These are phyloP conservation scores for Lytechinus pictus DNA, from an alignment of 35 echinoderm and acorn worm genomes.

Conservation along the genomic window DNA sequence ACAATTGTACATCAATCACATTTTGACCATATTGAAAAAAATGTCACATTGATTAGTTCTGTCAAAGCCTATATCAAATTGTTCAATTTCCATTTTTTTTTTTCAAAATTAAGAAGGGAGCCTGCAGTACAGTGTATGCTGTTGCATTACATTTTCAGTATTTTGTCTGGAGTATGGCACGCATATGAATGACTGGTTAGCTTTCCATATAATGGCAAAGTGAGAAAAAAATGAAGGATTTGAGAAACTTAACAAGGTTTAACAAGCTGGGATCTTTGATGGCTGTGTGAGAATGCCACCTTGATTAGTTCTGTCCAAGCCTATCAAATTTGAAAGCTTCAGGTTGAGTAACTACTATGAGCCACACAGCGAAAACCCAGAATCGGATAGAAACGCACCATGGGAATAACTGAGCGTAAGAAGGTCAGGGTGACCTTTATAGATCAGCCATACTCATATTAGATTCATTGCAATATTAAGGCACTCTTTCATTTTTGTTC, in stretches of 20 bases:
- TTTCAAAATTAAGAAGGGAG: too few species aligned
- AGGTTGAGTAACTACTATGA: not conserved
- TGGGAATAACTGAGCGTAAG: not conserved
- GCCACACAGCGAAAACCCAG: not conserved
- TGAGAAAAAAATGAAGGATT: not conserved
- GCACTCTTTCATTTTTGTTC: not conserved
- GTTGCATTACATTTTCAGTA: too few species aligned
- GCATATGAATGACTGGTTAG: not conserved
- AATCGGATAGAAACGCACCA: slow-evolving; percentile 2
- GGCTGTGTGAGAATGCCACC: slow-evolving; percentile 7
- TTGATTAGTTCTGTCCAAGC: slow-evolving; percentile 10
- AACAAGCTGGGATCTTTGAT: not conserved
- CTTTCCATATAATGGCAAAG: not conserved
- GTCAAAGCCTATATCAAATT: too few species aligned
- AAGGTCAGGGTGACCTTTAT: slow-evolving; percentile 17
- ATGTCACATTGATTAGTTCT: too few species aligned
- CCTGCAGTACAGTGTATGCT: too few species aligned
- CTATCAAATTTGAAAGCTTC: not conserved
- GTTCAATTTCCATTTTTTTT: too few species aligned
- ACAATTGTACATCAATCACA: too few species aligned
- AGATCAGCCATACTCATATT: not conserved
- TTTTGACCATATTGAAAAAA: too few species aligned
- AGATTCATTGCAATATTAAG: not conserved
- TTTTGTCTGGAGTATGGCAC: too few species aligned
- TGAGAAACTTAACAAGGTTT: slow-evolving; percentile 13